phyloP scores from a whole-genome alignment of 2,797 vertebrate species.

The Manis javanica region DNA sequence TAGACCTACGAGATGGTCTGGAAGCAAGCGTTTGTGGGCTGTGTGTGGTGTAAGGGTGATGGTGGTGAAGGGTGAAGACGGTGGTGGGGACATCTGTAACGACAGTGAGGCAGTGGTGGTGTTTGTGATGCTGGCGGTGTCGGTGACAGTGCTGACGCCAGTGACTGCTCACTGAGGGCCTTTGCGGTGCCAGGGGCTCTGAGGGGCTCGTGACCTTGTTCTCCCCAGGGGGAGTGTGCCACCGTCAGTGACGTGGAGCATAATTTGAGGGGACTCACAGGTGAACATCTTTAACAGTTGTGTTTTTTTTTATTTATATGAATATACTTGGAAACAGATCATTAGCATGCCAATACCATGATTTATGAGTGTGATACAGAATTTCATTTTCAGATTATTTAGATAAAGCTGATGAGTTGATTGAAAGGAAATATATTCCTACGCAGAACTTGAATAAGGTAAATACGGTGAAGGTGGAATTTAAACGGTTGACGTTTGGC shows the following conservation, averaged over 20 bases:
- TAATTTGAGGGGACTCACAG: background rate
- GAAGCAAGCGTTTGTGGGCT: background rate
- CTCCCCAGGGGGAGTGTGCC: too few species aligned
- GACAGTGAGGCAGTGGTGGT: too few species aligned
- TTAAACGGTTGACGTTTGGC: background rate
- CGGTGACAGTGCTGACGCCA: background rate
- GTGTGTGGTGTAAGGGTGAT: rapidly evolving
- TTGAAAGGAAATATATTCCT: background rate
- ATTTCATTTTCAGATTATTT: constrained; percentile 1
- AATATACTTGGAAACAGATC: background rate
- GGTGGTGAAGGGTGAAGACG: background rate
- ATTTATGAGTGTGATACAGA: background rate
- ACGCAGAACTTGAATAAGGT: background rate
- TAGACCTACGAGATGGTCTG: background rate
- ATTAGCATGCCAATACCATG: background rate
- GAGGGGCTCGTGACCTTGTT: too few species aligned
- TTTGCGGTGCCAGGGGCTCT: background rate
- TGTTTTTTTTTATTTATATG: background rate
- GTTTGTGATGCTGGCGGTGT: rapidly evolving
- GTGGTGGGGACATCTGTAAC: too few species aligned
- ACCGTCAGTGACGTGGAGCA: background rate
- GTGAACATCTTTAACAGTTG: background rate
- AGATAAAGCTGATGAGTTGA: background rate
- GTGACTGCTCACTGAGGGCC: background rate
- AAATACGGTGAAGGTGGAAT: background rate